Evolutionary conservation across 2,113 vertebrate species (phyloP).

Genomic region (Oryzias woworae): DNA sequence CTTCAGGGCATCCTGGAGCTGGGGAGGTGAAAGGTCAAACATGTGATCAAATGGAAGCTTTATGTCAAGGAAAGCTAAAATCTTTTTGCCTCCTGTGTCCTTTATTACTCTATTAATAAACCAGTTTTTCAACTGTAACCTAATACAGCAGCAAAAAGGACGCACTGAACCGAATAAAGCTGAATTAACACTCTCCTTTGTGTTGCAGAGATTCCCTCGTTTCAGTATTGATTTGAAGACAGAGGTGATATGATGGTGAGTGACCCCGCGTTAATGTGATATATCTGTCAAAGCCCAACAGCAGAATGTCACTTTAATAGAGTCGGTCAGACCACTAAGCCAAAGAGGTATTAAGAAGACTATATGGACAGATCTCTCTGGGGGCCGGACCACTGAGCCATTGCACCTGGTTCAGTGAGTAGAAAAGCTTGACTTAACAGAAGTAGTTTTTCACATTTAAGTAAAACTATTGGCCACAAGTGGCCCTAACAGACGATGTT

Average conservation of each 20-base stretch:
- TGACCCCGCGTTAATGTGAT: slow-evolving; percentile 58
- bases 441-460: slow-evolving; percentile 11
- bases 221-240: slow-evolving; percentile 50
- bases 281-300: slow-evolving; percentile 64
- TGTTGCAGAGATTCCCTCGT: slow-evolving; percentile 14
- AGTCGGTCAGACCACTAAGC: slow-evolving; percentile 46
- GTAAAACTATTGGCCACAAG: not conserved
- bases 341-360: slow-evolving; percentile 43
- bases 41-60: slow-evolving; percentile 29
- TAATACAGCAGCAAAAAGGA: slow-evolving; percentile 30
- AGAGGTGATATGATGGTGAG: slow-evolving; percentile 41
- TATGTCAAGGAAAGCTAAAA: slow-evolving; percentile 18
- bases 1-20: slow-evolving; percentile 95
- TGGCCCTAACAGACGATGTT: not conserved
- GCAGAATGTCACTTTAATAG: slow-evolving; percentile 63
- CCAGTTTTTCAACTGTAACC: slow-evolving; percentile 31
- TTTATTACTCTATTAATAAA: slow-evolving; percentile 29
- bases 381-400: slow-evolving; percentile 17
- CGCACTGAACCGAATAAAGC: slow-evolving; percentile 8
- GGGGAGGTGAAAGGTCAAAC: slow-evolving; percentile 42
- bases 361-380: slow-evolving; percentile 33
- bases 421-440: slow-evolving; percentile 20
- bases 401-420: slow-evolving; percentile 4
- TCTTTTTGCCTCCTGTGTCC: slow-evolving; percentile 1
- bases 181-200: slow-evolving; percentile 27